A percentile compares a stretch with the other conserved stretches of the same genome.
phyloP scores from a whole-genome alignment of 2,113 vertebrate species.

The Eretmochelys imbricata region DNA sequence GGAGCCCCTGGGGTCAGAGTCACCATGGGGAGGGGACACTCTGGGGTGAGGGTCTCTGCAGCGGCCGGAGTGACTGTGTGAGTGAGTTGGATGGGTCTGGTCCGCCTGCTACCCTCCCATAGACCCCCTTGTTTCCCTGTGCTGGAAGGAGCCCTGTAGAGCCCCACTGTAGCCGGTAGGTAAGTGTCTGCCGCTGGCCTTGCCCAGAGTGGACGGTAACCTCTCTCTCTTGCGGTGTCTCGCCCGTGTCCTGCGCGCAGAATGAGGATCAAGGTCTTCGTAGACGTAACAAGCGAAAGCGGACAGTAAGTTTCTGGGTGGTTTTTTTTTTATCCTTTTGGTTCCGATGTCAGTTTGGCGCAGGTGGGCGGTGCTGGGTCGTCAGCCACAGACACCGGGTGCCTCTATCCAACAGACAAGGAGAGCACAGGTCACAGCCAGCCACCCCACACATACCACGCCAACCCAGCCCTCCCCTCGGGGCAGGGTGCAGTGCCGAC shows the following conservation, averaged over 20 bases:
- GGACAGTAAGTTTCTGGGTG: conserved; percentile 82
- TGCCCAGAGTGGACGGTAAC: not conserved
- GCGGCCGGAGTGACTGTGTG: not conserved
- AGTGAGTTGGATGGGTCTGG: not conserved
- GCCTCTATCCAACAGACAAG: not conserved
- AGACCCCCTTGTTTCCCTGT: not conserved
- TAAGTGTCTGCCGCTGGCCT: conserved; percentile 21
- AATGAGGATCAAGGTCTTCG: conserved; percentile 86
- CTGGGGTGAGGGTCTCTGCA: not conserved
- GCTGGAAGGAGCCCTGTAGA: conserved; percentile 50
- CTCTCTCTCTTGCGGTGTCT: conserved; percentile 67
- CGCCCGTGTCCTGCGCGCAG: conserved; percentile 75
- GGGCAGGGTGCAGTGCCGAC: not conserved
- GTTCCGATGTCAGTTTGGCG: not conserved
- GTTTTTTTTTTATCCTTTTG: not conserved
- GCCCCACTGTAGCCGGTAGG: conserved; percentile 42
- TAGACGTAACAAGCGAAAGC: conserved; percentile 87
- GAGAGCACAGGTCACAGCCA: not conserved
- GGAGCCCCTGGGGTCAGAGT: too few species aligned
- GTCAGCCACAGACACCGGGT: not conserved
- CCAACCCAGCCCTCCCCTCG: not conserved
- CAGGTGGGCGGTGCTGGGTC: not conserved
- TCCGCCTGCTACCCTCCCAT: not conserved
- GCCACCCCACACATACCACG: not conserved
- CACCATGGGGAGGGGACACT: not conserved